Evolutionary conservation across 2,888 invertebrate species (phyloP), one percentile per base, ranked within the genome.

Genomic region (Drosophila mimica): DNA sequence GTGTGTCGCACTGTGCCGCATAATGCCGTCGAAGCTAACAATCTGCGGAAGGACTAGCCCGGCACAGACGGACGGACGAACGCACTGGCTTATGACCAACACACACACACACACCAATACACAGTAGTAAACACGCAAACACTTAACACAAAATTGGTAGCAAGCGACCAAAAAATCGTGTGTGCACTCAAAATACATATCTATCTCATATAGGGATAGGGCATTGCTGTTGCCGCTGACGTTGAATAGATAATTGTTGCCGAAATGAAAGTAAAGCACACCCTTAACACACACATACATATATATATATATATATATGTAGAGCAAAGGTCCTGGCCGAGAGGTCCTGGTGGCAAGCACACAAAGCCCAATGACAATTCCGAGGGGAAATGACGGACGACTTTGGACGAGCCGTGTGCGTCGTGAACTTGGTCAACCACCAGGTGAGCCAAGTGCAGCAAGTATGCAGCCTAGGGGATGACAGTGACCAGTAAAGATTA

Each of bases 241-340:
- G 87, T 90, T 87, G 87, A 90, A 91, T 87, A 91, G 90, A 91
- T 91, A 91, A 91, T 91, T 91, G 91, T 83, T 63, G 76, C 81
- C 83, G 79, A 84, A 91, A 87, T 84, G 86, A 82, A 79, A 87
- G 84, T 82, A 79, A 81, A 79, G 67, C 82, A 81, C 76, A 70
- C 79, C 66, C 46, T 15, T 60, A 58, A 28, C 52, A 51, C 53
- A 43, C n/a, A 51, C 62, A 40, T 20, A 66, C 11, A 34, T 5
- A 25, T 25, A 2, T 2, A 25, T 25, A 25, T 2, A 25, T 25
- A 25, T 25, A 25, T 25, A 25, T 25, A 25, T 25, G 25, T 25
- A 25, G 54, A 20, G 63, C 40, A 43, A 46, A 59, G 51, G 15
- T 65, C 70, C 66, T 54, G 52, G 38, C 28, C 9, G 4, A 38